Base-by-base conservation (phyloP, 2,797 vertebrate species). In the Okamejei kenojei region DNA sequence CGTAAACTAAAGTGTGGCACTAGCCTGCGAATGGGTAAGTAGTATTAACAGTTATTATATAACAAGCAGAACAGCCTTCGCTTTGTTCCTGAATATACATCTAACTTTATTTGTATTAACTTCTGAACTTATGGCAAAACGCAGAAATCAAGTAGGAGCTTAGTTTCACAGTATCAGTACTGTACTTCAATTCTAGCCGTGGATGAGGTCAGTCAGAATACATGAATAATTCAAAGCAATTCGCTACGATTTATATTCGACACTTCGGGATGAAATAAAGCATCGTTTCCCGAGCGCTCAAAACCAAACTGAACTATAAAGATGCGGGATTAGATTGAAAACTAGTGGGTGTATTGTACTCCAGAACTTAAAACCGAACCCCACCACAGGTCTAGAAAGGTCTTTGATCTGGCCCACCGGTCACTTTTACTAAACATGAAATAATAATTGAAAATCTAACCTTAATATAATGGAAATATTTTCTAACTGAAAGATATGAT, bases 381-480 rank as follows among this genome's bases (percentile, higher is more conserved):
- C 38, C 35, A 73, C 10, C 71, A 17, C 26, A 9, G 71, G 26
- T 76, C 68, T 54, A 92, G 90, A 92, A 73, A 38, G 15, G 73
- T 15, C 71, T 92, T 74, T 74, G 88, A 91, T 91, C 65, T 90
- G 19, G 71, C 68, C 65, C 73, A 65, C 32, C 65, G 88, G 88
- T 91, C 88, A 54, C 32, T 26, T 35, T 90, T 71, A 71, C 63
- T 45, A 91, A 29, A 91, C 35, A 74, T 73, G 23, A 73, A 74
- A 32, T 26, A 73, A 91, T 73, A 74, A 91, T 38, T 91, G 21
- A 63, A 45, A 63, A 17, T 71, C 88, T 91, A 6, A 73, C 88
- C 63, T 68, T 91, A 73, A 88, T 73, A 71, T 91, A 91, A 91
- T 35, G 68, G 21, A 91, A 91, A 91, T 74, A 91, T 91, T 91